These are phyloP conservation scores for Phyto melanocephala DNA, from an alignment of 2,888 invertebrate species.

Conservation along the genomic window DNA sequence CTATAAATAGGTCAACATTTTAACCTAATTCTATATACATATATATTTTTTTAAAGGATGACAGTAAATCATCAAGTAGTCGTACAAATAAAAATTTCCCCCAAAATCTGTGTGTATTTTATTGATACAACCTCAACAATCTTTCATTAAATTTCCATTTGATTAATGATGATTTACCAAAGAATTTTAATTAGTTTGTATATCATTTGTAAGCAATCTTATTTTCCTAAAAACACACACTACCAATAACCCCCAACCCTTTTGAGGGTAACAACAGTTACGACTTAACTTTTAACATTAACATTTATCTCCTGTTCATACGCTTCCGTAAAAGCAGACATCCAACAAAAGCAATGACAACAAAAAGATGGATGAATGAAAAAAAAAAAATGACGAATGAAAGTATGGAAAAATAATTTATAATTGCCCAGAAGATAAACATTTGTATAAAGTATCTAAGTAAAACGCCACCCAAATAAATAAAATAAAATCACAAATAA, in stretches of 20 bases:
- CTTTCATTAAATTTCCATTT: constrained; percentile 5
- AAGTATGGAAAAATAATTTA: constrained; percentile 29
- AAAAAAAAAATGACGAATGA: constrained; percentile 10
- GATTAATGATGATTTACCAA: constrained; percentile 45
- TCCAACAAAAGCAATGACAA: constrained; percentile 28
- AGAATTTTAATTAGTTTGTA: constrained; percentile 53
- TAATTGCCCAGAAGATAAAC: constrained; percentile 37
- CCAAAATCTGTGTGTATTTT: neutral
- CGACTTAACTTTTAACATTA: constrained; percentile 32
- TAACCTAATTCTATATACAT: too few species aligned
- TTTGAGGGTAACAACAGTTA: neutral
- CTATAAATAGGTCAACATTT: too few species aligned
- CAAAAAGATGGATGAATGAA: constrained; percentile 43
- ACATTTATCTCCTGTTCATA: constrained; percentile 11
- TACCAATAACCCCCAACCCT: neutral
- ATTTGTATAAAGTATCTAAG: too few species aligned
- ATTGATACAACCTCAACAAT: neutral
- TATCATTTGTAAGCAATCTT: constrained; percentile 18
- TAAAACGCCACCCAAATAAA: too few species aligned
- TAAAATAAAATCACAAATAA: too few species aligned
- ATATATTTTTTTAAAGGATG: too few species aligned
- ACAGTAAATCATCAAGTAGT: too few species aligned
- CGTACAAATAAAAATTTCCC: neutral
- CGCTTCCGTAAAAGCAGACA: neutral
- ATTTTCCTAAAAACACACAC: neutral